phyloP scores from a whole-genome alignment of 2,797 vertebrate genomes.

The Sebastolobus altivelis region DNA sequence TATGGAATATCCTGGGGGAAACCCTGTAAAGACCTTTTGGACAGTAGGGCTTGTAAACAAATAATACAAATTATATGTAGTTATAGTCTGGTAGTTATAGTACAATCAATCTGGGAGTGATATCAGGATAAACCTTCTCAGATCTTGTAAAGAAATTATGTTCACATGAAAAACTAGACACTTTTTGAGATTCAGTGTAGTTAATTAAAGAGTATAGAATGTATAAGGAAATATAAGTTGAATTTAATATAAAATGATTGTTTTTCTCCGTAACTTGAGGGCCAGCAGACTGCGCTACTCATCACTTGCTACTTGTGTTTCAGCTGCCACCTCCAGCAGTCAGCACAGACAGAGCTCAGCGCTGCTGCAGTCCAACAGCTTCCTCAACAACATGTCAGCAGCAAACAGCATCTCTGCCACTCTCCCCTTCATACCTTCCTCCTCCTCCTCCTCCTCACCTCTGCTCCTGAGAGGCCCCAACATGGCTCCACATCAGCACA shows the following conservation, averaged over 20 bases:
- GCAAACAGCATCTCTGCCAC: constrained; percentile 19
- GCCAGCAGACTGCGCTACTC: background rate
- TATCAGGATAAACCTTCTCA: background rate
- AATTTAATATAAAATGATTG: background rate
- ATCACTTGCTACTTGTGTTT: constrained; percentile 22
- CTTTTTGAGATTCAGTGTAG: background rate
- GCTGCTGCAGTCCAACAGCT: constrained; percentile 29
- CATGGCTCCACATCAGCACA: constrained; percentile 43
- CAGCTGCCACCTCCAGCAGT: constrained; percentile 43
- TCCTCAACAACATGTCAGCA: constrained; percentile 34
- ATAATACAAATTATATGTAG: background rate
- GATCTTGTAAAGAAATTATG: background rate
- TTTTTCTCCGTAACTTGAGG: background rate
- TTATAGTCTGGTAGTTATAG: background rate
- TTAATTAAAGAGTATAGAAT: background rate
- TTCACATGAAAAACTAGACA: background rate
- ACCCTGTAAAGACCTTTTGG: background rate
- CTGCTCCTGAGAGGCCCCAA: constrained; percentile 31
- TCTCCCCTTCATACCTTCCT: constrained; percentile 38
- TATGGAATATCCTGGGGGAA: background rate
- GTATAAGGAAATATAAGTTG: background rate
- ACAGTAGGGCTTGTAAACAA: background rate
- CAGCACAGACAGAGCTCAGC: constrained; percentile 52
- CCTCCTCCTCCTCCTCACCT: constrained; percentile 43
- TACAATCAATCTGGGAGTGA: background rate